Evolutionary conservation across 1,140 invertebrate genomes (phyloP), one percentile per base, ranked within the genome.

Genomic region (Drosophila albomicans): DNA sequence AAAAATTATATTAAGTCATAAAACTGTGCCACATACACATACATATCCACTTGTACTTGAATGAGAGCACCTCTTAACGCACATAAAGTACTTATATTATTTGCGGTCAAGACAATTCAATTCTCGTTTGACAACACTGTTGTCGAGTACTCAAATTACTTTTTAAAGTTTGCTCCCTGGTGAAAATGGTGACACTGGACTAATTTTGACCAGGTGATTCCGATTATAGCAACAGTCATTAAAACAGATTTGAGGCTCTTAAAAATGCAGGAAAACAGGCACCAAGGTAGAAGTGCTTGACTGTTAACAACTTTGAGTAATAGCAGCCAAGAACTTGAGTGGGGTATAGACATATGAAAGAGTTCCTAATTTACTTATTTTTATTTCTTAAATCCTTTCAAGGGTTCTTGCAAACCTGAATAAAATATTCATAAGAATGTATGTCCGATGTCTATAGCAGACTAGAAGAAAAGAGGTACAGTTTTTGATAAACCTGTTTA

Each of bases 1-100:
- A 88, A 89, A 88, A 88, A 88, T 84, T 84, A 76, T 88, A 88
- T 88, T 88, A 89, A 88, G 84, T 63, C 77, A 84, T 88, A 89
- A 88, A 88, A 82, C 69, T 43, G 64, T 43, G 20, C 25, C n/a
- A 32, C 28, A 52, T 8, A 25, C 41, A 32, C 20, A 43, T 51
- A 43, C 51, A 46, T 28, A 38, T 28, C 48, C 16, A 11, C 25
- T n/a, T 25, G 38, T 41, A 2, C 49, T 30, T 28, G 56, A 54
- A 38, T 20, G 56, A 59, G 54, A 68, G 62, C 61, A 66, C 48
- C 67, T 58, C 48, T 57, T 57, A 81, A 71, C 45, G 61, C 38
- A 64, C 77, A 76, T 69, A 65, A 78, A 78, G 72, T 59, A 56
- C 74, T 79, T 79, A 72, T 66, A 66, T 72, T 35, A 70, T 70